Base-by-base conservation (phyloP, 2,888 invertebrate species). In the Sarcophaga variegata region DNA sequence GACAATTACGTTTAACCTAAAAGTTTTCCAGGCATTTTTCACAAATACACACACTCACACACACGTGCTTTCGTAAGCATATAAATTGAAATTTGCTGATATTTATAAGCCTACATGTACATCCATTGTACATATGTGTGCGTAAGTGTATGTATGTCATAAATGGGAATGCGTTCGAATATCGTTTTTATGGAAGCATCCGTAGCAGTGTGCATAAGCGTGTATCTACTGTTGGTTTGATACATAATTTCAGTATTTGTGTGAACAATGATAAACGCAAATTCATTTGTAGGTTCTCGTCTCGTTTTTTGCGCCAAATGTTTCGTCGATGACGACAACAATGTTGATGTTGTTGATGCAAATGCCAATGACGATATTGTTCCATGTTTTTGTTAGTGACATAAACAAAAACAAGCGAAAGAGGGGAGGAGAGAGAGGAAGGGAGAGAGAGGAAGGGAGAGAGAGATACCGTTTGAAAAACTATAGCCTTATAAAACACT, bases 251-350 rank as follows among this genome's bases (percentile, higher is more conserved):
- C 12, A 12, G 64, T 60, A 67, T 79, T 54, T 75, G 72, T 83
- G 72, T 72, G 77, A 59, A 81, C 77, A 83, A 74, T 86, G 86
- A 83, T 78, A 80, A 86, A 86, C 83, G 83, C 83, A 86, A 86
- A 81, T 83, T 77, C 54, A 83, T 78, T 83, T 81, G 60, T 10
- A 25, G 47, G n/a, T 49, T 14, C 59, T 49, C 70, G 78, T 60
- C 59, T 69, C 5, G 25, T 45, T 22, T 67, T 20, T 1, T 20
- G n/a, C 17, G 17, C 12, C 17, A 54, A 54, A 12, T 12, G 17
- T 54, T 14, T 27, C 11, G 49, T 64, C 27, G 45, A n/a, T 20
- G 54, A 78, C 20, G n/a, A 63, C n/a, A 27, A 14, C 20, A 49
- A 49, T 64, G 47, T 63, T 69, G 54, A 45, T 45, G 60, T 25